Evolutionary conservation across 2,888 invertebrate genomes (phyloP).

Genomic region (Protodeltote pygarga): DNA sequence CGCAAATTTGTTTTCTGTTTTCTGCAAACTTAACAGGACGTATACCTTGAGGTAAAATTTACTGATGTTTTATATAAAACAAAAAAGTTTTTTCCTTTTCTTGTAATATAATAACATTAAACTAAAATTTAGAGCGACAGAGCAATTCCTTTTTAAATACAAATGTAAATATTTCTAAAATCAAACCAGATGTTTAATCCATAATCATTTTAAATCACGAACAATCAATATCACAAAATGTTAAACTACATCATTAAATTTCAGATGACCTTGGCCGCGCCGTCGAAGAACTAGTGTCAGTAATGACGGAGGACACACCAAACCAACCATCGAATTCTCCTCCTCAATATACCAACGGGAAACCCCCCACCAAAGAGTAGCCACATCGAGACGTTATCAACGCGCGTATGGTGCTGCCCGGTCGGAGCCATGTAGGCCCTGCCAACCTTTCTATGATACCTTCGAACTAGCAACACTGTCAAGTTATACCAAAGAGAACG

Average conservation of each 20-base stretch:
- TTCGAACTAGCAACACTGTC: constrained; percentile 77
- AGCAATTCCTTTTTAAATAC: no score
- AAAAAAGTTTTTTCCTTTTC: neutral
- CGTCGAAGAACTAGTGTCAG: constrained; percentile 95
- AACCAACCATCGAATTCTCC: constrained; percentile 68
- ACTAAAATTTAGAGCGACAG: no score
- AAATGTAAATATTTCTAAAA: no score
- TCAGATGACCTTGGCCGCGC: constrained; percentile 94
- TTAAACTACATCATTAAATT: constrained; percentile 49
- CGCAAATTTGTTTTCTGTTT: constrained; percentile 57
- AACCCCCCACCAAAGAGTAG: constrained; percentile 72
- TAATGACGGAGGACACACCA: constrained; percentile 92
- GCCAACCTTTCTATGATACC: constrained; percentile 34
- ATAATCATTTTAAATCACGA: no score
- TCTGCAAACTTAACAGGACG: constrained; percentile 75
- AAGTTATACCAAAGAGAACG: constrained; percentile 57
- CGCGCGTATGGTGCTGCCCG: constrained; percentile 64
- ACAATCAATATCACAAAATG: no score
- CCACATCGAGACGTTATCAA: constrained; percentile 45
- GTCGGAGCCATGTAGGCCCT: constrained; percentile 18
- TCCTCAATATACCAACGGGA: constrained; percentile 83
- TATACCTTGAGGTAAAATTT: constrained; percentile 80
- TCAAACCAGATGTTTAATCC: no score
- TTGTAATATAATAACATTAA: no score
- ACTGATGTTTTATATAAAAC: neutral